Evolutionary conservation across 2,113 vertebrate species (phyloP).

Genomic region (Takifugu flavidus): DNA sequence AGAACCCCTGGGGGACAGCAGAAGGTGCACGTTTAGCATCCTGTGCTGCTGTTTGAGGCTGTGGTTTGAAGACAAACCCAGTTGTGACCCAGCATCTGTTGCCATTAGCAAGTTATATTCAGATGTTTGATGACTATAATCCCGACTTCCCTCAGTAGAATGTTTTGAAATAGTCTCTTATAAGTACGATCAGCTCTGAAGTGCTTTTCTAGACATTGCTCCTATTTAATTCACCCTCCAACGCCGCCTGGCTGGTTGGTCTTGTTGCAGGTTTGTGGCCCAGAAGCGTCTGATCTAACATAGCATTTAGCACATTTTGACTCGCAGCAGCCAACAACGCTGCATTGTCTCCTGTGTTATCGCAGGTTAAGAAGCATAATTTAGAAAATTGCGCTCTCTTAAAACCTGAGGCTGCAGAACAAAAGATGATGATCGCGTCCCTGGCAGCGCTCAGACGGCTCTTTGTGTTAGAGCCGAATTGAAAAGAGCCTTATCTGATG

Average conservation of each 20-base stretch:
- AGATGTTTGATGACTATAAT: neutral
- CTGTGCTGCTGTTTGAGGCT: neutral
- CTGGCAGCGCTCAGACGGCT: neutral
- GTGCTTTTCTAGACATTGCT: neutral
- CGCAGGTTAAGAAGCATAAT: neutral
- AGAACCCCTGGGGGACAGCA: neutral
- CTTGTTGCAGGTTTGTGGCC: neutral
- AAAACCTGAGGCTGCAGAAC: neutral
- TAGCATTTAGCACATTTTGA: neutral
- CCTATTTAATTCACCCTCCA: neutral
- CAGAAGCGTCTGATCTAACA: neutral
- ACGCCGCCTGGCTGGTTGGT: too few relatives aligned
- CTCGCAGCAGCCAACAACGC: neutral
- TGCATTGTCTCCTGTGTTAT: neutral
- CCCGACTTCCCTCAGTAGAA: neutral
- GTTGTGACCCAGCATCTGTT: neutral
- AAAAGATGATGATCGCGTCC: constrained; percentile 1
- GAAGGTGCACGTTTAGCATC: neutral
- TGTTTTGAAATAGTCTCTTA: neutral
- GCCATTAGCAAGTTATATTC: neutral
- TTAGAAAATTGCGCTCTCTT: neutral
- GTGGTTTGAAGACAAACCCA: neutral
- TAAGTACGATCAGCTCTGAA: neutral
- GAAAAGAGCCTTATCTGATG: constrained; percentile 1
- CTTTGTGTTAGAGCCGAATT: constrained; percentile 1